phyloP scores from a whole-genome alignment of 2,888 invertebrate genomes.

The Perdita meconis region DNA sequence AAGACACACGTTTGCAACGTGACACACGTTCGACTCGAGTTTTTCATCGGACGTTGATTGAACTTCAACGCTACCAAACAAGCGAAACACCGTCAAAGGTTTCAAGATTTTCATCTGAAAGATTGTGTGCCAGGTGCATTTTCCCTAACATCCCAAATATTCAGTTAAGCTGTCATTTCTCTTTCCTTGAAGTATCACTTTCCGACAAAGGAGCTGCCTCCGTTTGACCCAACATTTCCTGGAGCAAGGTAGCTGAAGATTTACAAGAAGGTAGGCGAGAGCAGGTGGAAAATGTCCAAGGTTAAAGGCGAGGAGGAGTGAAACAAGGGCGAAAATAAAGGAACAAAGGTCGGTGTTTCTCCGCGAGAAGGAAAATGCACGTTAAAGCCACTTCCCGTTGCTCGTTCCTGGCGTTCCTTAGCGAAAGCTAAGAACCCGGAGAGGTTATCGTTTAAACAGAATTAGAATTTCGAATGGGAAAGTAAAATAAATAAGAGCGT shows the following conservation, averaged over 20 bases:
- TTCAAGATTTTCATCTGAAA: too few relatives aligned
- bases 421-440: neutral
- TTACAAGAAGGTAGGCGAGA: neutral
- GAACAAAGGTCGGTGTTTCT: slow-evolving; percentile 11
- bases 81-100: too few relatives aligned
- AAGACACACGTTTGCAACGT: too few relatives aligned
- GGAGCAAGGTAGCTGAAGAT: neutral
- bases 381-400: slow-evolving; percentile 3
- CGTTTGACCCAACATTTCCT: neutral
- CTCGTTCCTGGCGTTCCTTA: neutral
- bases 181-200: neutral
- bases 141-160: neutral
- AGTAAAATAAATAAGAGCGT: slow-evolving; percentile 56
- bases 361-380: slow-evolving; percentile 18
- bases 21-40: too few relatives aligned
- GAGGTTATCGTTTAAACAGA: slow-evolving; percentile 35
- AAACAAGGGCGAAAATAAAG: neutral
- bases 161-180: neutral
- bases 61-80: too few relatives aligned
- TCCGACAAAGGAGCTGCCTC: neutral
- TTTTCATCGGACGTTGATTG: too few relatives aligned
- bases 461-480: slow-evolving; percentile 67
- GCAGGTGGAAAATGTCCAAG: slow-evolving; percentile 13
- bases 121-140: too few relatives aligned
- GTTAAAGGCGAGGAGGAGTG: slow-evolving; percentile 30